These are phyloP conservation scores for Pterocles gutturalis DNA, from an alignment of 2,113 vertebrate species.

Conservation along the genomic window DNA sequence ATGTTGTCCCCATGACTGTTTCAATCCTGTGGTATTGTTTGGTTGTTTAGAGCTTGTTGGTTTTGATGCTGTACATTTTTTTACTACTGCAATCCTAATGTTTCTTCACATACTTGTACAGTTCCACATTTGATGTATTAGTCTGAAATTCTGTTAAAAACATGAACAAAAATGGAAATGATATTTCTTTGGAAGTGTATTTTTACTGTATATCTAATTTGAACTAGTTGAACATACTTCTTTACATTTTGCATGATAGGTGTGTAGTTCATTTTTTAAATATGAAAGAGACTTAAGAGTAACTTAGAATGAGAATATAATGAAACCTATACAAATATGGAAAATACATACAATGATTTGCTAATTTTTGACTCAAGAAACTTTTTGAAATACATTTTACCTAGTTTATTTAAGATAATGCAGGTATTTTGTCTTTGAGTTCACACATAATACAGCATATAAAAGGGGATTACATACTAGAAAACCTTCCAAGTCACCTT, in stretches of 20 bases:
- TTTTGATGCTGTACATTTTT: conserved; percentile 80
- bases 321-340: conserved; percentile 69
- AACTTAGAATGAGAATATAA: conserved; percentile 70
- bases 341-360: conserved; percentile 74
- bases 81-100: conserved; percentile 75
- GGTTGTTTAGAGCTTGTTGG: conserved; percentile 74
- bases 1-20: conserved; percentile 71
- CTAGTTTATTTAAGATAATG: conserved; percentile 54
- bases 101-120: conserved; percentile 78
- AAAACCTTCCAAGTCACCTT: neutral
- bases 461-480: neutral
- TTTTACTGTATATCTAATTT: conserved; percentile 73
- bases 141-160: conserved; percentile 80
- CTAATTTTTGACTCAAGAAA: conserved; percentile 70
- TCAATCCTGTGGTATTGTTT: conserved; percentile 74
- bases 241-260: conserved; percentile 74
- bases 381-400: conserved; percentile 69
- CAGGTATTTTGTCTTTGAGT: conserved; percentile 51
- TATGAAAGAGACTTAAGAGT: conserved; percentile 63
- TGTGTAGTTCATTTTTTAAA: conserved; percentile 73
- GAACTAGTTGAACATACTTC: conserved; percentile 70
- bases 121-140: conserved; percentile 79
- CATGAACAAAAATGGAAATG: conserved; percentile 79
- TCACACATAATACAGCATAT: neutral
- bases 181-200: conserved; percentile 75